These are phyloP conservation scores for Halictus quadricinctus DNA, from an alignment of 2,888 invertebrate genomes.

Conservation along the genomic window DNA sequence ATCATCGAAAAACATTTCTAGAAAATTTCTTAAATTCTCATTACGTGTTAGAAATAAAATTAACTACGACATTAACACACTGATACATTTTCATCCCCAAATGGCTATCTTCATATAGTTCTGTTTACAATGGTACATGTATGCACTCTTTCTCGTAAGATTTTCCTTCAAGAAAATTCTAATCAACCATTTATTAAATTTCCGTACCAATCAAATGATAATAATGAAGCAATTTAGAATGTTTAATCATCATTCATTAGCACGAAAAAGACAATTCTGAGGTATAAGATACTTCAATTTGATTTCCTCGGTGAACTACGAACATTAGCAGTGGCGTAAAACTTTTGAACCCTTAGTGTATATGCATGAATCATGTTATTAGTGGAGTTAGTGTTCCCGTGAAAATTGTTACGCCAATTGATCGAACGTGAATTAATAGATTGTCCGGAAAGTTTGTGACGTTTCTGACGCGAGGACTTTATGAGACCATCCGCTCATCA, in stretches of 20 bases:
- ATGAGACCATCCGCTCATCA: conserved; percentile 18
- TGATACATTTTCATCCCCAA: neutral
- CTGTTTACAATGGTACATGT: neutral
- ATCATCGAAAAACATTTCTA: neutral
- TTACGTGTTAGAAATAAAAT: neutral
- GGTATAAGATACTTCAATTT: neutral
- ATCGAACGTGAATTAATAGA: conserved; percentile 1
- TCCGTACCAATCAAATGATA: neutral
- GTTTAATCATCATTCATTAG: neutral
- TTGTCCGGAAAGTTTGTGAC: neutral
- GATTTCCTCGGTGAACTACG: neutral
- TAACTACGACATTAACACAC: neutral
- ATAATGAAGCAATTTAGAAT: neutral
- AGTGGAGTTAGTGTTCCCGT: neutral
- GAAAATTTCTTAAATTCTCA: neutral
- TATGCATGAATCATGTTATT: conserved; percentile 9
- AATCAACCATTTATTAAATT: neutral
- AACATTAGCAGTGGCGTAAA: neutral
- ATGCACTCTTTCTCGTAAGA: neutral
- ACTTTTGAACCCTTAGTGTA: neutral
- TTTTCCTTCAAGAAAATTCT: neutral
- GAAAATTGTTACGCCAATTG: conserved; percentile 16
- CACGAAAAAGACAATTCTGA: neutral
- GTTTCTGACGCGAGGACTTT: conserved; percentile 15
- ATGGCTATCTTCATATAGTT: neutral